phyloP scores from a whole-genome alignment of 2,888 invertebrate genomes.

The Caenorhabditis japonica region DNA sequence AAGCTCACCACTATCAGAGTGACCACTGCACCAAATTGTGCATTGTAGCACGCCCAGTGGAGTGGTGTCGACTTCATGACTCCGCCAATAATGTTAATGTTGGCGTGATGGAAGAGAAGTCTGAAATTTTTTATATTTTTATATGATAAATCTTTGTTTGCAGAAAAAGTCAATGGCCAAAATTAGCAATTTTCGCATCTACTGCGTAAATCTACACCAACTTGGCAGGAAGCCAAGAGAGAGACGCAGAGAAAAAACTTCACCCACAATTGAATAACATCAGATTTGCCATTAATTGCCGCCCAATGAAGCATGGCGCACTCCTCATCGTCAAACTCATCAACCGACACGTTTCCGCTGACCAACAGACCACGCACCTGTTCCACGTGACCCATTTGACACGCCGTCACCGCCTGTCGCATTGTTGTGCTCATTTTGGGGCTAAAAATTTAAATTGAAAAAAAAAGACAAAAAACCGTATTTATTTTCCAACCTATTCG shows the following conservation, averaged over 20 bases:
- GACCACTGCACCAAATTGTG: conserved; percentile 21
- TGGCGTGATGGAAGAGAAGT: conserved; percentile 76
- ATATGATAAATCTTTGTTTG: no score
- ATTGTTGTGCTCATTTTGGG: conserved; percentile 16
- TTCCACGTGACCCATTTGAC: conserved; percentile 29
- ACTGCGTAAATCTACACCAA: no score
- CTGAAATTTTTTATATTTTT: no score
- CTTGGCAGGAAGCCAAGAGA: no score
- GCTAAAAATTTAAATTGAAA: neutral
- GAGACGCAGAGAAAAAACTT: neutral
- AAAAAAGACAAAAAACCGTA: neutral
- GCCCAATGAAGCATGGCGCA: conserved; percentile 99
- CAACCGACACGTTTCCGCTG: conserved; percentile 29
- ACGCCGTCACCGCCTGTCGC: conserved; percentile 21
- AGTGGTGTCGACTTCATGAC: conserved; percentile 94
- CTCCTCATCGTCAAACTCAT: conserved; percentile 86
- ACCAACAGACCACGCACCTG: conserved; percentile 15
- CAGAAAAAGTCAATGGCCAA: no score
- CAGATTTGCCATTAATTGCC: conserved; percentile 94
- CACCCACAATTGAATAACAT: conserved; percentile 82
- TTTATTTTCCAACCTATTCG: conserved; percentile 7
- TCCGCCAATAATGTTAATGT: conserved; percentile 93
- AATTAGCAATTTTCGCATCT: no score
- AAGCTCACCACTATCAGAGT: conserved; percentile 23
- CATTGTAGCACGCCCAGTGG: conserved; percentile 86